A percentile compares a stretch with the other conserved stretches of the same genome.
Evolutionary conservation across 2,113 vertebrate species (phyloP).

Genomic region (Echinops telfairi): DNA sequence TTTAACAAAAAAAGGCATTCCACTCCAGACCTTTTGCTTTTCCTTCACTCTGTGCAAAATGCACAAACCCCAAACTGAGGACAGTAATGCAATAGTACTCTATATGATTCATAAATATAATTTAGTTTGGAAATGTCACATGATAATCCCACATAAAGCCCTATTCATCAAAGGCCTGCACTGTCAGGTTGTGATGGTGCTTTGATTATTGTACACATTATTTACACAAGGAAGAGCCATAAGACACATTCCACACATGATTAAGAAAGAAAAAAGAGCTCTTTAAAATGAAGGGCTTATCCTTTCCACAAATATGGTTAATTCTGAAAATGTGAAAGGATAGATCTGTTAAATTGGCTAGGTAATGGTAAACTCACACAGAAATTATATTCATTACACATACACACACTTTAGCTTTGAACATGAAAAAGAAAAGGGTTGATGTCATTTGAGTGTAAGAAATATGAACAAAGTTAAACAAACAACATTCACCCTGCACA

Average conservation of each 20-base stretch:
- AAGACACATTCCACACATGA: conserved; percentile 84
- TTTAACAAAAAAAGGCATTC: conserved; percentile 50
- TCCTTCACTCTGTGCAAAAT: conserved; percentile 79
- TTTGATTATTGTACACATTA: conserved; percentile 89
- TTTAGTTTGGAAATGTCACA: conserved; percentile 90
- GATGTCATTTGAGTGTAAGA: conserved; percentile 26
- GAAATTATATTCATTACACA: background rate
- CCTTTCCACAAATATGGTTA: conserved; percentile 82
- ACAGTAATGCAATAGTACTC: conserved; percentile 85
- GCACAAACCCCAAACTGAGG: conserved; percentile 80
- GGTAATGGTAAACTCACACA: conserved; percentile 54
- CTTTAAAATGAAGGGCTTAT: conserved; percentile 82
- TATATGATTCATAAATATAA: conserved; percentile 87
- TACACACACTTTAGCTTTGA: conserved; percentile 43
- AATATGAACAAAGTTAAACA: conserved; percentile 80
- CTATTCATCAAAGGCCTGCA: conserved; percentile 88
- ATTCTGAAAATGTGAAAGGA: conserved; percentile 81
- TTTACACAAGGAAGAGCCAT: conserved; percentile 87
- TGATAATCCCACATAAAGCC: conserved; percentile 88
- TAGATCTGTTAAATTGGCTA: conserved; percentile 73
- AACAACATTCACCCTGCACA: conserved; percentile 67
- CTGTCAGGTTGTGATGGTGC: conserved; percentile 86
- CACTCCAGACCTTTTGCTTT: conserved; percentile 48
- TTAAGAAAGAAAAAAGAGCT: conserved; percentile 82
- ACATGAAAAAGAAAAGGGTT: background rate